Evolutionary conservation across 1,140 invertebrate genomes (phyloP), one percentile per base, ranked within the genome.

Genomic region (Drosophila saltans): DNA sequence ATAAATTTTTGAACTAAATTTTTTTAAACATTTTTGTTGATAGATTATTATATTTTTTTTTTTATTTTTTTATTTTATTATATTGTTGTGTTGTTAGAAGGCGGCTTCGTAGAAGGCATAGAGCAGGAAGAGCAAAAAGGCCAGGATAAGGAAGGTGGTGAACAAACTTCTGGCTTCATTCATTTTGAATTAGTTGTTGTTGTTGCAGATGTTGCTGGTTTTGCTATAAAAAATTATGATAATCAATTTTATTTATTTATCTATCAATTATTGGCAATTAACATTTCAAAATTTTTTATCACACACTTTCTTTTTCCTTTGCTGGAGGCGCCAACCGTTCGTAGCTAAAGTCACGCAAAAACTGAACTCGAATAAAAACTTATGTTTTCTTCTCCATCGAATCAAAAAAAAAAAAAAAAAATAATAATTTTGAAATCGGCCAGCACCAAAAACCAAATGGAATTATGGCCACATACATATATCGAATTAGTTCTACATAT

Each of bases 71-170:
- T 66, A 65, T 62, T 73, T 60, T 67, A 40, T 64, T 67, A 55
- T 64, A 24, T 28, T 61, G 33, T 4, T 43, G 63, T 71, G 62
- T 66, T 24, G 64, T 81, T 84, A 91, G 78, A 91, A 91, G 60
- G 81, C 85, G 64, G 85, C 82, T 84, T 91, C 91, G 77, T 92
- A 92, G 83, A 92, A 90, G 73, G 86, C 81, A 57, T 82, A 92
- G 73, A 92, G 78, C 70, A 91, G 68, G 57, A 81, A 80, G 62
- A 92, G 80, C 73, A 92, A 66, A 33, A 91, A 80, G 69, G 80
- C 90, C 78, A 92, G 71, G 68, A 92, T 92, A 16, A 89, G 39
- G 78, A 92, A 92, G 76, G 90, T 92, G 86, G 91, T 92, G 77
- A 92, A 76, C 77, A 92, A 77, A 80, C 91, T 92, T 66, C 59